Percentiles rank a stretch among this genome's conserved stretches.
Conservation (phyloP, 1,140 invertebrate genomes). For the Platyura marginata region DNA sequence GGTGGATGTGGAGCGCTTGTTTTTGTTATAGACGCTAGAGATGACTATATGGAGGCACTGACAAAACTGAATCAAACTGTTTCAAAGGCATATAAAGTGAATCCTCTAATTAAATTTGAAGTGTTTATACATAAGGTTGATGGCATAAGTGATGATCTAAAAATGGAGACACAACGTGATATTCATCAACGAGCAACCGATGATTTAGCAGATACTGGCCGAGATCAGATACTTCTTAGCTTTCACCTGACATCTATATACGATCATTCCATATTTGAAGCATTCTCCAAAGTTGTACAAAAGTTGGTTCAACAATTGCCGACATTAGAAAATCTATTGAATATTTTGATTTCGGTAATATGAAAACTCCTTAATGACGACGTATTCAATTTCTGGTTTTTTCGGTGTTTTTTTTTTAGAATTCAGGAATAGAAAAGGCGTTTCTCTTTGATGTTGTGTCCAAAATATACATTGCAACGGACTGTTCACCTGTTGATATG, state of each 20-base stretch:
- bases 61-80: constrained; percentile 84
- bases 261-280: constrained; percentile 99
- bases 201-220: constrained; percentile 75
- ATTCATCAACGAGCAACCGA: constrained; percentile 94
- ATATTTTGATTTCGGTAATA: constrained; percentile 90
- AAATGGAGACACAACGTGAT: constrained; percentile 96
- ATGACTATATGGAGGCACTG: constrained; percentile 93
- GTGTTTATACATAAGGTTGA: constrained; percentile 98
- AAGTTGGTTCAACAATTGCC: constrained; percentile 96
- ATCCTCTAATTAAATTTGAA: constrained; percentile 94
- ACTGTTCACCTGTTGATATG: constrained; percentile 99
- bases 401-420: constrained; percentile 33
- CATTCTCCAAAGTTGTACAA: constrained; percentile 99
- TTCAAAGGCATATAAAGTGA: constrained; percentile 89
- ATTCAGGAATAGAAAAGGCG: constrained; percentile 95
- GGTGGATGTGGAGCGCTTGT: constrained; percentile 88
- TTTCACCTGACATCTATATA: constrained; percentile 99
- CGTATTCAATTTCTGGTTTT: neutral
- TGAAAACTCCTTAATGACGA: neutral
- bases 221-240: constrained; percentile 73
- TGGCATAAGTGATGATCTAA: constrained; percentile 94
- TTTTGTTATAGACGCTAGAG: constrained; percentile 98
- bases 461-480: constrained; percentile 99
- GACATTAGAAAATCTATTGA: constrained; percentile 94
- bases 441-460: constrained; percentile 97